Conservation (phyloP, 2,888 invertebrate species). For the Junonia oenone region DNA sequence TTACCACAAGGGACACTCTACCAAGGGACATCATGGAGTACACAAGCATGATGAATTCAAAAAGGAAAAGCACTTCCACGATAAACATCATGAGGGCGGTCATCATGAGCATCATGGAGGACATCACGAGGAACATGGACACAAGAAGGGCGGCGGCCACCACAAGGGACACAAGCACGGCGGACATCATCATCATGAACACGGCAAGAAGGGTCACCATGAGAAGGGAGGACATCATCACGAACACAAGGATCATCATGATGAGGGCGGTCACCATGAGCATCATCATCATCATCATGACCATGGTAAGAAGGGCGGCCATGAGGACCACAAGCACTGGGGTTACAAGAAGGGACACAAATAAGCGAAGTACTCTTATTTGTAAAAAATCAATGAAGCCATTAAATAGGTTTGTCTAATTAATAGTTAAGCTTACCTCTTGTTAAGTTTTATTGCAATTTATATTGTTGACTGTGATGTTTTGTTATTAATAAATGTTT, state of each 20-base stretch:
- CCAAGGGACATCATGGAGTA: slow-evolving; percentile 91
- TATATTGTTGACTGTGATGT: slow-evolving; percentile 59
- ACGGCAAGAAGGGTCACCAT: slow-evolving; percentile 89
- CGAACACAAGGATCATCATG: slow-evolving; percentile 89
- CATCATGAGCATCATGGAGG: slow-evolving; percentile 90
- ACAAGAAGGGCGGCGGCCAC: slow-evolving; percentile 89
- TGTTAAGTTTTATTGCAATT: slow-evolving; percentile 42
- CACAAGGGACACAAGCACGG: slow-evolving; percentile 90
- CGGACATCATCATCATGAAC: slow-evolving; percentile 87
- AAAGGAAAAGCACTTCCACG: slow-evolving; percentile 92
- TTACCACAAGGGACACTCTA: slow-evolving; percentile 91
- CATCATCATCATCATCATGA: slow-evolving; percentile 87
- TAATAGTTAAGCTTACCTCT: slow-evolving; percentile 45
- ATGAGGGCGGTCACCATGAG: slow-evolving; percentile 87
- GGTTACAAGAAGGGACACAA: slow-evolving; percentile 81
- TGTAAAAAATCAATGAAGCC: slow-evolving; percentile 45
- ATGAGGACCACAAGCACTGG: slow-evolving; percentile 90
- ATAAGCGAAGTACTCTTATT: slow-evolving; percentile 40
- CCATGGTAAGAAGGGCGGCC: slow-evolving; percentile 89
- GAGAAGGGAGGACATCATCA: slow-evolving; percentile 90
- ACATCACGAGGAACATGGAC: slow-evolving; percentile 87
- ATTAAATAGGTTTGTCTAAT: slow-evolving; percentile 53
- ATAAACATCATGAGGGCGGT: slow-evolving; percentile 88
- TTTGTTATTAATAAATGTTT: slow-evolving; percentile 46
- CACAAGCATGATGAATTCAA: slow-evolving; percentile 92